These are phyloP conservation scores for Tillus elongatus DNA, from an alignment of 2,888 invertebrate genomes.

Conservation along the genomic window DNA sequence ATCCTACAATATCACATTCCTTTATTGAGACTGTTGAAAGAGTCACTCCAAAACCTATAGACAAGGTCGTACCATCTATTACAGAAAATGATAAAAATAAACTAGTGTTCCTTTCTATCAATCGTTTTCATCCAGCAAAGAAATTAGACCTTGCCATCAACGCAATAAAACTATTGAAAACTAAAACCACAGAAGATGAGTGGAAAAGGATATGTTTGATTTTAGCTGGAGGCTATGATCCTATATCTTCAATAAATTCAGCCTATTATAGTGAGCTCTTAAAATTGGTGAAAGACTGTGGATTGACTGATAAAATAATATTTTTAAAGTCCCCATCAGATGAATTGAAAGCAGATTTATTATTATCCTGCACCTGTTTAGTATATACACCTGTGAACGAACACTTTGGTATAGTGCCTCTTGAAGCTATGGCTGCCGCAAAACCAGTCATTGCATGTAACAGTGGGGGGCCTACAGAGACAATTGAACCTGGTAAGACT, in stretches of 20 bases:
- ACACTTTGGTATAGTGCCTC: constrained; percentile 98
- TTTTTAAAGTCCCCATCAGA: constrained; percentile 86
- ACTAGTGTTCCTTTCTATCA: constrained; percentile 82
- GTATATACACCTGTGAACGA: constrained; percentile 95
- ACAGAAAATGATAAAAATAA: constrained; percentile 43
- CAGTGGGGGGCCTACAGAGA: constrained; percentile 93
- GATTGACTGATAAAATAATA: constrained; percentile 62
- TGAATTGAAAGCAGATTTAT: constrained; percentile 67
- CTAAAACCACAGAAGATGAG: constrained; percentile 45
- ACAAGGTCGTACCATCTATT: constrained; percentile 44
- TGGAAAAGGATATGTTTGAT: constrained; percentile 71
- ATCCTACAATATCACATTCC: constrained; percentile 77
- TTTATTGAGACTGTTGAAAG: constrained; percentile 32
- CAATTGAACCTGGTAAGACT: constrained; percentile 68
- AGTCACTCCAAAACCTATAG: constrained; percentile 43
- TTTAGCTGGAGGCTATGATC: constrained; percentile 95
- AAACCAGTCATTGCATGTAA: constrained; percentile 93
- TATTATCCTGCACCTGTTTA: constrained; percentile 66
- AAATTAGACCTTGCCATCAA: constrained; percentile 78
- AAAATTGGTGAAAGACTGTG: constrained; percentile 53
- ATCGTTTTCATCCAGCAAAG: constrained; percentile 96
- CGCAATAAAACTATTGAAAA: constrained; percentile 62
- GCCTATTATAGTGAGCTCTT: constrained; percentile 72
- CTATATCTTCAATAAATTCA: constrained; percentile 76
- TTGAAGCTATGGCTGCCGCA: constrained; percentile 93